Conservation (phyloP, 1,140 invertebrate genomes). For the Papilio glaucus region DNA sequence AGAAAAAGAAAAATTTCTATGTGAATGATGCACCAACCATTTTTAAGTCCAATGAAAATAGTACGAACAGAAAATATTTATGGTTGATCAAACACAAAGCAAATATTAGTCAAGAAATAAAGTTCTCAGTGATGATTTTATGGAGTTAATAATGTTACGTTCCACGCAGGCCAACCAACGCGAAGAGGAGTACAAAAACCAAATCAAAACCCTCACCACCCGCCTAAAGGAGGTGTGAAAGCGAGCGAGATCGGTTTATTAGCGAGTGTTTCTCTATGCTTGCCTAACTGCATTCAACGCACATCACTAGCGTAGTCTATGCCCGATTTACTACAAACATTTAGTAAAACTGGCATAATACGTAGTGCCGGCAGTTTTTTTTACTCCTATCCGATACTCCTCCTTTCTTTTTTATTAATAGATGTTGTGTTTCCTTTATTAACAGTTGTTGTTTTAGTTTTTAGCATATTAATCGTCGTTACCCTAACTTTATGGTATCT, state of each 20-base stretch:
- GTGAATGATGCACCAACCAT: constrained; percentile 76
- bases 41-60: background rate
- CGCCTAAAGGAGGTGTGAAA: constrained; percentile 98
- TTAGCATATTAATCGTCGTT: constrained; percentile 40
- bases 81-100: background rate
- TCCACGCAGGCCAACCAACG: constrained; percentile 97
- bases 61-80: background rate
- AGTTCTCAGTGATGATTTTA: background rate
- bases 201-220: constrained; percentile 99
- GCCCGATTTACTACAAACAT: constrained; percentile 55
- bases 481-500: constrained; percentile 48
- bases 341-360: constrained; percentile 20
- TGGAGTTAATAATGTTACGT: constrained; percentile 52
- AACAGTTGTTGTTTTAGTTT: constrained; percentile 24
- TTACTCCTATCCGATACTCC: constrained; percentile 12
- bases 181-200: constrained; percentile 99
- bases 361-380: background rate
- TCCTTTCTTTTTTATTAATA: constrained; percentile 41
- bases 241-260: constrained; percentile 63
- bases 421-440: constrained; percentile 47
- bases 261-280: constrained; percentile 73
- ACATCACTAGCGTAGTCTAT: constrained; percentile 63
- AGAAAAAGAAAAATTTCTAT: background rate
- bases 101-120: background rate
- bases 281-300: constrained; percentile 77